These are phyloP conservation scores for Mythimna loreyi DNA, from an alignment of 2,888 invertebrate genomes.

Conservation along the genomic window DNA sequence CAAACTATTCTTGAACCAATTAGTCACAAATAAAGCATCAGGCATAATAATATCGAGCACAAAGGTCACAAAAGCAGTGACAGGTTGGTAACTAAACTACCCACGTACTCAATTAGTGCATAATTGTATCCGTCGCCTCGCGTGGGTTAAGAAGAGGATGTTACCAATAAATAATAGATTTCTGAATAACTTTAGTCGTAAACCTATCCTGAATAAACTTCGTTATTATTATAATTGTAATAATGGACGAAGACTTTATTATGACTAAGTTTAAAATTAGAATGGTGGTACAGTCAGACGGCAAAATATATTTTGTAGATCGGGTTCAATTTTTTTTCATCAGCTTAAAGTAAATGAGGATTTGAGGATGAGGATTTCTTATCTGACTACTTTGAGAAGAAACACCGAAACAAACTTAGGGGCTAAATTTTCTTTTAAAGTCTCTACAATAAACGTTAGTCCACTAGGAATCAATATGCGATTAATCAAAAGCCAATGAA, in stretches of 20 bases:
- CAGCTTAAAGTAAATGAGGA: too few relatives aligned
- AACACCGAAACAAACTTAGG: too few relatives aligned
- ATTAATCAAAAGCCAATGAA: too few relatives aligned
- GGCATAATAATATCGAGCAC: conserved; percentile 16
- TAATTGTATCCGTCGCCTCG: conserved; percentile 23
- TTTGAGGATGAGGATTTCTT: too few relatives aligned
- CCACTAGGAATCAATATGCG: too few relatives aligned
- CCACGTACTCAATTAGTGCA: conserved; percentile 50
- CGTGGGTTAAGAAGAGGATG: conserved; percentile 47
- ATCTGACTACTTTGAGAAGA: too few relatives aligned
- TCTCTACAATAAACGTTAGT: too few relatives aligned
- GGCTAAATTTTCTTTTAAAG: too few relatives aligned
- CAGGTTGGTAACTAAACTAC: conserved; percentile 36
- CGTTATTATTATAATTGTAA: conserved; percentile 26
- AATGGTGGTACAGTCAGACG: conserved; percentile 3
- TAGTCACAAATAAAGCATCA: conserved; percentile 15
- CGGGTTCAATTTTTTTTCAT: too few relatives aligned
- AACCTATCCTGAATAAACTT: conserved; percentile 23
- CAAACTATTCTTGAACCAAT: neutral
- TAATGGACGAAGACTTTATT: conserved; percentile 22
- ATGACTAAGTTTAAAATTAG: conserved; percentile 18
- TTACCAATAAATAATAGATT: conserved; percentile 39
- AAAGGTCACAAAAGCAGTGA: conserved; percentile 41
- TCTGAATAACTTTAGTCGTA: conserved; percentile 23
- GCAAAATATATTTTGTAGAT: neutral